Base-by-base conservation (phyloP, 2,888 invertebrate genomes). In the Meandrusa payeni region DNA sequence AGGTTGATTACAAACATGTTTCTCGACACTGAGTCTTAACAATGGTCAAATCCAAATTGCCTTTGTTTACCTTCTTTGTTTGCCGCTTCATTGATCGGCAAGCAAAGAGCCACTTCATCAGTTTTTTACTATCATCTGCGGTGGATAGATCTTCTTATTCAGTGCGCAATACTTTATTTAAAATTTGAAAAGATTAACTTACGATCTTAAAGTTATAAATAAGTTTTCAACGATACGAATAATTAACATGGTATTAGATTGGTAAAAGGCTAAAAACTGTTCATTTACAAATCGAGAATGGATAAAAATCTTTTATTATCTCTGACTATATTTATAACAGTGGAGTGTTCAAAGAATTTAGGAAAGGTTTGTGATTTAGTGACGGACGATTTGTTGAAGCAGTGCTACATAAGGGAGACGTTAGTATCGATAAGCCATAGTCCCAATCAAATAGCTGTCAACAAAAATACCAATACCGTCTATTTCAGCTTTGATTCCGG, bases 401-500 rank as follows among this genome's bases (percentile, higher is more conserved):
- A 74, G 11, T 85, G 85, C 43, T 85, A 64, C 36, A 49, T 65
- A 1, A 80, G 75, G 52, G 81, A 85, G 47, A 61, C 52, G 5
- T 51, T 85, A 15, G 55, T 70, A 0, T 53, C 64, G 0, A 58
- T 81, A 2, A 36, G 69, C 2, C 82, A 82, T 49, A 83, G 75
- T 32, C 75, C 85, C 0, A 80, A 85, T 51, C 85, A 85, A 57
- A 53, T 85, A 6, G 65, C 78, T 0, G 69, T 85, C 0, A 72
- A 80, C 47, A 68, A 48, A 51, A 32, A 31, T 2, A 54, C 73
- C 2, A 79, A 85, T 43, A 69, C 62, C 1, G 38, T 85, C 1
- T 83, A 76, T 55, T 81, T 82, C 51, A 82, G 83, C 49, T 79
- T 81, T 41, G 82, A 82, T 52, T 63, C 69, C 1, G 81, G 81